A percentile compares a stretch with the other conserved stretches of the same genome.
Conservation (phyloP, 2,888 invertebrate species). For the Thyatira batis region DNA sequence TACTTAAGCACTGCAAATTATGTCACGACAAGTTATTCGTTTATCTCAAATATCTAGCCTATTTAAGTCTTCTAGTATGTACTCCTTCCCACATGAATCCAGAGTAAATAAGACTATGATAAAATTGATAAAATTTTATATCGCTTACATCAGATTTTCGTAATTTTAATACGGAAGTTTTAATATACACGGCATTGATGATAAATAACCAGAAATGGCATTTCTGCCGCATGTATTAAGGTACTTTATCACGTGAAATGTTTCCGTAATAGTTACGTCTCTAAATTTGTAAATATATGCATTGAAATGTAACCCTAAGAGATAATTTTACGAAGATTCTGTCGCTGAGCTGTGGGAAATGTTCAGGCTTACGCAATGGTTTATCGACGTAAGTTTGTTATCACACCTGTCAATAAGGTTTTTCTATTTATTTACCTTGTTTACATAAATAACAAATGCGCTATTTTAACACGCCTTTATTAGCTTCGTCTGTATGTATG, state of each 20-base stretch:
- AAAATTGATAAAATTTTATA: background rate
- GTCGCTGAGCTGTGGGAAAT: too few relatives aligned
- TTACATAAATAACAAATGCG: too few relatives aligned
- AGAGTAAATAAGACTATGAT: background rate
- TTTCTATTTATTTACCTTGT: too few relatives aligned
- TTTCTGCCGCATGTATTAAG: background rate
- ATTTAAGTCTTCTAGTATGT: background rate
- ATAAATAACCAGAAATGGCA: background rate
- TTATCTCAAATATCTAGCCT: background rate
- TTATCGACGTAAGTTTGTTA: too few relatives aligned
- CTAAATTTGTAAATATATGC: background rate
- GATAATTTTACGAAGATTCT: too few relatives aligned
- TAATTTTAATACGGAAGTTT: background rate
- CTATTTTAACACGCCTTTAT: too few relatives aligned
- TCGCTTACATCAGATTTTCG: background rate
- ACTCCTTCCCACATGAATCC: background rate
- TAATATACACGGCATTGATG: constrained; percentile 1
- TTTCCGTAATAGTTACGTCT: background rate
- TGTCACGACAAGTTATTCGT: background rate
- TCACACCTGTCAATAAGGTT: too few relatives aligned
- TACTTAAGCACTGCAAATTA: background rate
- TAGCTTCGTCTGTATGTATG: too few relatives aligned
- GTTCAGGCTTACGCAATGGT: too few relatives aligned
- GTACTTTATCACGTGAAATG: background rate
- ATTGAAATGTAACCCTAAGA: too few relatives aligned